Base-by-base conservation (phyloP, 2,113 vertebrate species). In the Emydura subglobosa region DNA sequence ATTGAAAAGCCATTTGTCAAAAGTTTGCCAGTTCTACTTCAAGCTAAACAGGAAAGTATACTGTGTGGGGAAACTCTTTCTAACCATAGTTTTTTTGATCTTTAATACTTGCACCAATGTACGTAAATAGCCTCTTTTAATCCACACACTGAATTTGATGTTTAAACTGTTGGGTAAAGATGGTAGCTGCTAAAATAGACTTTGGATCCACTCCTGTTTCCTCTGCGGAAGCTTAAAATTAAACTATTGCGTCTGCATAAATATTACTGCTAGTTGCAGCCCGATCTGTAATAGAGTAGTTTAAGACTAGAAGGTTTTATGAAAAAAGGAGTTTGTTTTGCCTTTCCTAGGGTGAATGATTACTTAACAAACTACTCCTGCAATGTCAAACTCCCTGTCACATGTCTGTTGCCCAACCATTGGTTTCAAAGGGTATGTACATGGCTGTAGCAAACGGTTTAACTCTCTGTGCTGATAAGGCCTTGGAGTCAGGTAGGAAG, bases 381-480 rank as follows among this genome's bases (percentile, higher is more conserved):
- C 55, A 59, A 5, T 59, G 25, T 59, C 25, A 59, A 59, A 59
- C 55, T 59, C 55, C 55, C 55, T 59, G 25, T 59, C 25, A 12
- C 25, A 59, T 57, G 24, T 59, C 55, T 57, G 24, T 57, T 10
- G 25, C 55, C 55, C 6, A 82, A 49, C 72, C 47, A 65, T 61
- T n/a, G 31, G 72, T 50, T 9, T 92, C 7, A 0, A n/a, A 68
- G 12, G 59, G 90, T 90, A 72, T 1, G 6, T 87, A 80, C 90
- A 19, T 13, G 34, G 91, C 90, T 68, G 42, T 3, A 90, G 24
- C 78, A 95, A 81, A 81, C 92, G 31, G 85, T 90, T 91, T 89
- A 87, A 86, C 93, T 92, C 13, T 7, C 82, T 79, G 22, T 84
- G 87, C 79, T 1, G 13, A 81, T 90, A 88, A 68, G 93, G 82